These are phyloP conservation scores for Eolophus roseicapilla DNA, from an alignment of 2,113 vertebrate genomes.

Conservation along the genomic window DNA sequence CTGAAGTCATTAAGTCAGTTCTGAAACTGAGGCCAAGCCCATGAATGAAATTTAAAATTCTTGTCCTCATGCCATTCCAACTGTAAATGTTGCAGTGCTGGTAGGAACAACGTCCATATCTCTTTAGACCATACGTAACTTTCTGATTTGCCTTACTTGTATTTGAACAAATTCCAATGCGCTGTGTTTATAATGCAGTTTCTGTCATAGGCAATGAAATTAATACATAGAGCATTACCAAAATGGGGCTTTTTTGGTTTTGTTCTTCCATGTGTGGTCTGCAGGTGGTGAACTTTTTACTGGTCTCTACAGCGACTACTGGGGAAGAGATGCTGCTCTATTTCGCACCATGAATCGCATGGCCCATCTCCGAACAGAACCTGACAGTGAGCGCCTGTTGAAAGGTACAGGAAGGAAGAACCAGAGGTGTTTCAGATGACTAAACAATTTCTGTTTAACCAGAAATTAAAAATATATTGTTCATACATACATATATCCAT, in stretches of 20 bases:
- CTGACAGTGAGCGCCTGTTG: constrained; percentile 85
- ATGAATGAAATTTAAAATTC: background rate
- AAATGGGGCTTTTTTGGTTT: background rate
- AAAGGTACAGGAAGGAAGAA: constrained; percentile 74
- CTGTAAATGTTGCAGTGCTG: background rate
- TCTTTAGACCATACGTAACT: background rate
- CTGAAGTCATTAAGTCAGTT: background rate
- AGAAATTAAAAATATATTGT: background rate
- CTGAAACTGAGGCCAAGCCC: background rate
- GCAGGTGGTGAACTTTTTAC: constrained; percentile 87
- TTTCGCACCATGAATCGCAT: constrained; percentile 81
- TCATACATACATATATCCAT: background rate
- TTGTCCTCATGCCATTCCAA: background rate
- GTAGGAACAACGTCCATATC: background rate
- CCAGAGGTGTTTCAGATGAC: background rate
- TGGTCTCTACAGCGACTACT: constrained; percentile 93
- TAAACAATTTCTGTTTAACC: background rate
- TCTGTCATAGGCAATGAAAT: background rate
- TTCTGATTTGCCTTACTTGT: background rate
- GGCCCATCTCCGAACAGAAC: constrained; percentile 86
- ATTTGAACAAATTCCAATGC: background rate
- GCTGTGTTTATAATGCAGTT: background rate
- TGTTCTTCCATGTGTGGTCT: background rate
- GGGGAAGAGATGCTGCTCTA: constrained; percentile 90
- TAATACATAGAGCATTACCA: background rate